Conservation (phyloP, 2,113 vertebrate species). For the Nibea coibor region DNA sequence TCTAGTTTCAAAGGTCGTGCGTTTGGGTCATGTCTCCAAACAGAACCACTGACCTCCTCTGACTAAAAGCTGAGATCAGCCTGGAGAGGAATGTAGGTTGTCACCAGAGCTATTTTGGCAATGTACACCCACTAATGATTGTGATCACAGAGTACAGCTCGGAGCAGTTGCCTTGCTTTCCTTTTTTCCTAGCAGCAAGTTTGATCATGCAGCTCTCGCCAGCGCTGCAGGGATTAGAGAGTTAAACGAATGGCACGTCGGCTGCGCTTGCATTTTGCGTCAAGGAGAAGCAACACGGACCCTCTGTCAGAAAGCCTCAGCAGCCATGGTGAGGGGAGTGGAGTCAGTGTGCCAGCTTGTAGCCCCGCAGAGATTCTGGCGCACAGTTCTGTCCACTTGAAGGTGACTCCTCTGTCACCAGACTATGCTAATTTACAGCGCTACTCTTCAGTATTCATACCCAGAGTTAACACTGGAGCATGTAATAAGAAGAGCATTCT, state of each 20-base stretch:
- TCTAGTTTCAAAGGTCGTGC: conserved; percentile 79
- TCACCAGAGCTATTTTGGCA: conserved; percentile 87
- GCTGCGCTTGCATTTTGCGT: conserved; percentile 93
- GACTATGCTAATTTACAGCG: conserved; percentile 81
- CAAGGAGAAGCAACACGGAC: conserved; percentile 93
- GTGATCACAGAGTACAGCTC: conserved; percentile 79
- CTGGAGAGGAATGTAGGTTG: conserved; percentile 83
- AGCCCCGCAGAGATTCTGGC: conserved; percentile 78
- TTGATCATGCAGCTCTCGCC: conserved; percentile 81
- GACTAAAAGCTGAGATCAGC: conserved; percentile 79
- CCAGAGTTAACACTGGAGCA: conserved; percentile 78
- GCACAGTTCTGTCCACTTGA: conserved; percentile 85
- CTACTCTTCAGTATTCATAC: conserved; percentile 82
- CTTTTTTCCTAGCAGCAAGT: conserved; percentile 65
- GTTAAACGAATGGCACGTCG: conserved; percentile 92
- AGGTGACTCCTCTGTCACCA: conserved; percentile 86
- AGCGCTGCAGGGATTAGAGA: conserved; percentile 84
- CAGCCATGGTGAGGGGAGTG: conserved; percentile 85
- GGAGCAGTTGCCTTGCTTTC: conserved; percentile 85
- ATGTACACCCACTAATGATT: conserved; percentile 84
- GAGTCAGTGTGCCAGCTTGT: conserved; percentile 71
- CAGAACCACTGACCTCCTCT: conserved; percentile 78
- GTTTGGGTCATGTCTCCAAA: conserved; percentile 78
- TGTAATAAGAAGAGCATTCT: conserved; percentile 88
- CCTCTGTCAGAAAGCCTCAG: conserved; percentile 88